phyloP scores from a whole-genome alignment of 2,888 invertebrate species.

The Tinea semifulvella region DNA sequence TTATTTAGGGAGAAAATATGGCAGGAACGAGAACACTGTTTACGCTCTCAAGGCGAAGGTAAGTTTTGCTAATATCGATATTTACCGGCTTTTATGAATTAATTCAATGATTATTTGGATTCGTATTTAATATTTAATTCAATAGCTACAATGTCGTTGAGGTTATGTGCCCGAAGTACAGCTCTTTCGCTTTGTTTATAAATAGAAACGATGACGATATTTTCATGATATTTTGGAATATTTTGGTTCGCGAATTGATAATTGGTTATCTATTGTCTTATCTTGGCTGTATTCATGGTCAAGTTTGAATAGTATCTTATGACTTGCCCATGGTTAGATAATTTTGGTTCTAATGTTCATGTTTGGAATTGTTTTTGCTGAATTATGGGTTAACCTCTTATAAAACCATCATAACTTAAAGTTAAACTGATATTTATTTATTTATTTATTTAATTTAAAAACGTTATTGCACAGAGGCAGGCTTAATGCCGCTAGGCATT shows the following conservation, averaged over 20 bases:
- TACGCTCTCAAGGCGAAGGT: conserved; percentile 62
- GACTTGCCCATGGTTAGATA: too few relatives aligned
- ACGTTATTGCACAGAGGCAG: too few relatives aligned
- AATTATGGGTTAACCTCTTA: too few relatives aligned
- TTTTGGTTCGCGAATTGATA: conserved; percentile 1
- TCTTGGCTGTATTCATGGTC: background rate
- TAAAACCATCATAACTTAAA: too few relatives aligned
- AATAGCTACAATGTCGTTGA: background rate
- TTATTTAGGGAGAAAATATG: conserved; percentile 44
- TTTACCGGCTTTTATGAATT: conserved; percentile 17
- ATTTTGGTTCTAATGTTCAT: too few relatives aligned
- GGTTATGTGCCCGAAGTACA: background rate
- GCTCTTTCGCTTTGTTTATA: background rate
- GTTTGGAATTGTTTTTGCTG: too few relatives aligned
- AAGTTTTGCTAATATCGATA: conserved; percentile 22
- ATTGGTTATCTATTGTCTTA: background rate
- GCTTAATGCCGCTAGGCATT: too few relatives aligned
- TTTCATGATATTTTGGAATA: background rate
- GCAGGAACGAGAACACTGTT: conserved; percentile 38
- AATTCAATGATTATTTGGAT: background rate
- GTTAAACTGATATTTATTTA: too few relatives aligned
- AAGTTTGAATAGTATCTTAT: too few relatives aligned
- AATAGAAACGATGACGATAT: conserved; percentile 1
- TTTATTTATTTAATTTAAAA: too few relatives aligned
- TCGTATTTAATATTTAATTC: background rate